Percentiles rank a stretch among this genome's conserved stretches.
Conservation (phyloP, 2,888 invertebrate species). For the Tryphoninae sp. region DNA sequence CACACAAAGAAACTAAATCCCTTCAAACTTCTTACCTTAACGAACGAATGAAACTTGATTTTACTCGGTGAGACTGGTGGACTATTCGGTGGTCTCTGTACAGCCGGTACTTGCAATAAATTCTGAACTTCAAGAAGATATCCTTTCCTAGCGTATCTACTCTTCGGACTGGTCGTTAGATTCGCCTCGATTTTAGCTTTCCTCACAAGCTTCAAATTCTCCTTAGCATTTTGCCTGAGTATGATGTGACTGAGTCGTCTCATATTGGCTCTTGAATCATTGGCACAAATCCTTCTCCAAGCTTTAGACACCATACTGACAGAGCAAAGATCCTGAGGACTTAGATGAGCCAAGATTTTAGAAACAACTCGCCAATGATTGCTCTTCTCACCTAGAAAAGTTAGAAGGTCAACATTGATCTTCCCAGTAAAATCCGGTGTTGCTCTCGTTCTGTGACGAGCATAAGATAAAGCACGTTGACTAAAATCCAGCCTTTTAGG, state of each 20-base stretch:
- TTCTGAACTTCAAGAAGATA: constrained; percentile 77
- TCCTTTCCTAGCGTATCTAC: constrained; percentile 74
- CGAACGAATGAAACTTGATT: constrained; percentile 80
- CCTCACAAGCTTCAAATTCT: constrained; percentile 75
- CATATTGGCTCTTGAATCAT: constrained; percentile 73
- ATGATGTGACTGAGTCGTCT: constrained; percentile 74
- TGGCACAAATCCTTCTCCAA: constrained; percentile 77
- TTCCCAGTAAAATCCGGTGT: constrained; percentile 73
- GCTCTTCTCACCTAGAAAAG: constrained; percentile 77
- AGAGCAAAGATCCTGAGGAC: constrained; percentile 78
- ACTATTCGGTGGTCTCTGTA: constrained; percentile 73
- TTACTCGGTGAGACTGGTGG: constrained; percentile 81
- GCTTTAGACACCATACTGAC: constrained; percentile 79
- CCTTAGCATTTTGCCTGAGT: constrained; percentile 76
- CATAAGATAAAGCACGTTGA: constrained; percentile 64
- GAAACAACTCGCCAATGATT: constrained; percentile 76
- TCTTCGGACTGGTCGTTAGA: constrained; percentile 72
- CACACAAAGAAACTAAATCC: constrained; percentile 7
- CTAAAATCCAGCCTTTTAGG: constrained; percentile 77
- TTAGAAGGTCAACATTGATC: constrained; percentile 76
- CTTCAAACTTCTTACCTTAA: constrained; percentile 75
- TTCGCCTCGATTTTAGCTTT: constrained; percentile 72
- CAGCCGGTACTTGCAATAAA: constrained; percentile 69
- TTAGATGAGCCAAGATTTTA: constrained; percentile 77
- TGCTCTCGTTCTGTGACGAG: constrained; percentile 67